A percentile compares a stretch with the other conserved stretches of the same genome.
These are phyloP conservation scores for Clitarchus hookeri DNA, from an alignment of 2,888 invertebrate species.

Conservation along the genomic window DNA sequence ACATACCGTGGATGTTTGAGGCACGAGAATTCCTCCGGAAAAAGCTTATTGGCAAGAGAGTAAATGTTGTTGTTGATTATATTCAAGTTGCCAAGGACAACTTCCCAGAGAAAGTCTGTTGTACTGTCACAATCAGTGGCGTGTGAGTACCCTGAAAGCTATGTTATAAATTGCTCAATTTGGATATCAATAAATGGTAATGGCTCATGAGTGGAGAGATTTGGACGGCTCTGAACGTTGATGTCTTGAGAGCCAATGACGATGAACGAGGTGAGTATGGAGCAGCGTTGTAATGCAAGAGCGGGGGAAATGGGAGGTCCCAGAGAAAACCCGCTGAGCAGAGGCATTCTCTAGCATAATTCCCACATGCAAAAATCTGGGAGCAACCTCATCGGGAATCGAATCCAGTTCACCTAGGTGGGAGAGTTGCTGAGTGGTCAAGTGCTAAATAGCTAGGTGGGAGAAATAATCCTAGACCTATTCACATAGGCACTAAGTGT, in stretches of 20 bases:
- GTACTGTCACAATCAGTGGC: constrained; percentile 85
- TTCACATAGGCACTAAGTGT: too few relatives aligned
- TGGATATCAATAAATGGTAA: background rate
- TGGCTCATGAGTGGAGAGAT: background rate
- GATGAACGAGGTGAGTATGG: too few relatives aligned
- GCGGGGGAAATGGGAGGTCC: too few relatives aligned
- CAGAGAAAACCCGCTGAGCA: too few relatives aligned
- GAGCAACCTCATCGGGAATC: too few relatives aligned
- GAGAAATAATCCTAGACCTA: too few relatives aligned
- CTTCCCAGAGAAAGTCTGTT: constrained; percentile 94
- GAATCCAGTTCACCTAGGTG: too few relatives aligned
- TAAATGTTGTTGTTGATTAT: constrained; percentile 92
- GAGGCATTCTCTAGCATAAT: background rate
- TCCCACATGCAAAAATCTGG: background rate
- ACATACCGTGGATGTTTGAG: constrained; percentile 98
- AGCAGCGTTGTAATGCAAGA: too few relatives aligned
- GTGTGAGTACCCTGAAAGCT: constrained; percentile 59
- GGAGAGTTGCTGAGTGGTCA: background rate
- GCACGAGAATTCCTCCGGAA: constrained; percentile 96
- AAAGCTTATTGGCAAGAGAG: constrained; percentile 93
- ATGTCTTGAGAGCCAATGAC: too few relatives aligned
- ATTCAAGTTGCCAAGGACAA: constrained; percentile 92
- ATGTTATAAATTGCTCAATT: background rate
- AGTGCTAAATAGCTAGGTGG: too few relatives aligned
- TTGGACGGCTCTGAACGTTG: too few relatives aligned